A percentile compares a stretch with the other conserved stretches of the same genome.
Evolutionary conservation across 2,888 invertebrate species (phyloP).

Genomic region (Cybosia mesomella): DNA sequence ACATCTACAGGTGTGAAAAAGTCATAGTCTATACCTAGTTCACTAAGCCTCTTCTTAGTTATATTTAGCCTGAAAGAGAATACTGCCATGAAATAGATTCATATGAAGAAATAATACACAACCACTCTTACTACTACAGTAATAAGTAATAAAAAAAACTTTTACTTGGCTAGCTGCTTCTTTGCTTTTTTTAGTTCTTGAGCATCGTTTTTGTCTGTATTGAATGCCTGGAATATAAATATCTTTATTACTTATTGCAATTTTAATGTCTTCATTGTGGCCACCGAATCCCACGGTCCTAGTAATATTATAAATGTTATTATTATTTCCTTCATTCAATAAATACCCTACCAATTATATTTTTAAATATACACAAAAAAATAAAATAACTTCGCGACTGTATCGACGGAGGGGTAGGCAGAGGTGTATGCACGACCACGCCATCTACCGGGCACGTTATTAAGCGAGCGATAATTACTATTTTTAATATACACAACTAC

Average conservation of each 20-base stretch:
- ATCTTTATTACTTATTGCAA: too few relatives aligned
- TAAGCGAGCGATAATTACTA: too few relatives aligned
- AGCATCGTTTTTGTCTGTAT: conserved; percentile 70
- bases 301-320: too few relatives aligned
- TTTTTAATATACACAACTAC: too few relatives aligned
- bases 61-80: conserved; percentile 72
- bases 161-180: conserved; percentile 74
- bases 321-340: too few relatives aligned
- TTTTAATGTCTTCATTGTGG: not conserved
- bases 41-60: conserved; percentile 78
- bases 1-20: conserved; percentile 83
- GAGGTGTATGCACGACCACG: too few relatives aligned
- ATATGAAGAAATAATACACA: not conserved
- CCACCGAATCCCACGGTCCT: too few relatives aligned
- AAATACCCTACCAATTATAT: too few relatives aligned
- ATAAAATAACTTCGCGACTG: too few relatives aligned
- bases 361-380: too few relatives aligned
- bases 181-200: conserved; percentile 73
- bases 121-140: not conserved
- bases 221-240: conserved; percentile 63
- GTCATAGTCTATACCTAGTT: conserved; percentile 84
- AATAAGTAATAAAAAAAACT: conserved; percentile 19
- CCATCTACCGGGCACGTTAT: too few relatives aligned
- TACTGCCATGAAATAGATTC: not conserved
- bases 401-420: too few relatives aligned